Conservation (phyloP, 2,888 invertebrate genomes). For the Ormyrus thymus region DNA sequence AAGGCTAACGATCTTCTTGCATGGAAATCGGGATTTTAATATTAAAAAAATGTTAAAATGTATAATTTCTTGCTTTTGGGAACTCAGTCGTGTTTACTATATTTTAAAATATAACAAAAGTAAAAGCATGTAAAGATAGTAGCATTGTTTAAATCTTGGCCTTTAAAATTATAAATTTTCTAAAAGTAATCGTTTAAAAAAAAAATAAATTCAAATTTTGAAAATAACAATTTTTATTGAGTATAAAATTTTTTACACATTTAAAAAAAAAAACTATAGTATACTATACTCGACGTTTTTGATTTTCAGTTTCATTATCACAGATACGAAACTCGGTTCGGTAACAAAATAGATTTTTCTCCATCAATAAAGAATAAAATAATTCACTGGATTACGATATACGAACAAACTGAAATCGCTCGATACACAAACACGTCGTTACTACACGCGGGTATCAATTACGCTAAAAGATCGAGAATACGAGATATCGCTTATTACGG, state of each 20-base stretch:
- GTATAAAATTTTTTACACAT: conserved; percentile 10
- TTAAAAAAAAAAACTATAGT: conserved; percentile 11
- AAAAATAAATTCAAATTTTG: neutral
- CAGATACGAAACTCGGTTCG: conserved; percentile 27
- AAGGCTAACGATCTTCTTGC: neutral
- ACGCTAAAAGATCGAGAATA: too few relatives aligned
- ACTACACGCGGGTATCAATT: too few relatives aligned
- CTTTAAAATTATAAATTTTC: neutral
- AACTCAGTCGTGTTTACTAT: too few relatives aligned
- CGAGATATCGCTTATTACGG: too few relatives aligned
- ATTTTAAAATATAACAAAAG: too few relatives aligned
- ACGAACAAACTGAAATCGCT: too few relatives aligned
- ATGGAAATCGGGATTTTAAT: neutral
- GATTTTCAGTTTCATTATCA: conserved; percentile 45
- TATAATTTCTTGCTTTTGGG: too few relatives aligned
- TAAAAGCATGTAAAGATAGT: too few relatives aligned
- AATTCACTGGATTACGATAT: too few relatives aligned
- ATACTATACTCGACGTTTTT: conserved; percentile 1
- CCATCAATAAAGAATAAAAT: neutral
- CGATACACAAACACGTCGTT: too few relatives aligned
- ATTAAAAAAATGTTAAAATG: neutral
- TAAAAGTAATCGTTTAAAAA: neutral
- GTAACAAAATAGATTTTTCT: neutral
- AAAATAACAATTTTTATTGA: conserved; percentile 16
- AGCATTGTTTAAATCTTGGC: neutral